These are phyloP conservation scores for Bombus haemorrhoidalis DNA, from an alignment of 1,140 invertebrate genomes.

Conservation along the genomic window DNA sequence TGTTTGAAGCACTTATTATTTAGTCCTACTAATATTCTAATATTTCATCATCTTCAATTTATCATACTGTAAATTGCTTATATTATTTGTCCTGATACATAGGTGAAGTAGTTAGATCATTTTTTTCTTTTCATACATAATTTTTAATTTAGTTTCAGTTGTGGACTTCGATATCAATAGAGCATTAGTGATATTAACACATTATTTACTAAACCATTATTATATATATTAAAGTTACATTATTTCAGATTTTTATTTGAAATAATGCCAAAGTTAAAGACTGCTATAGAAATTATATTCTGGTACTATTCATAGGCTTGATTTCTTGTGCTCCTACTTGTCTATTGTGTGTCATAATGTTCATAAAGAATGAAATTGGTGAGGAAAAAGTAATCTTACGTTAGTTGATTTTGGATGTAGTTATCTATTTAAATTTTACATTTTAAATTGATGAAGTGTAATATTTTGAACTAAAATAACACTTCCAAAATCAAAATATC, in stretches of 20 bases:
- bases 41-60: slow-evolving; percentile 13
- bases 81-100: background rate
- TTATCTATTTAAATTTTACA: slow-evolving; percentile 41
- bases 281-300: slow-evolving; percentile 37
- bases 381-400: slow-evolving; percentile 7
- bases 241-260: slow-evolving; percentile 37
- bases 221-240: slow-evolving; percentile 10
- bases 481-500: slow-evolving; percentile 51
- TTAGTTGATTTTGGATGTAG: slow-evolving; percentile 42
- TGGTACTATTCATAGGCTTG: slow-evolving; percentile 49
- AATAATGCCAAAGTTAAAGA: slow-evolving; percentile 62
- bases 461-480: slow-evolving; percentile 20
- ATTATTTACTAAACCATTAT: slow-evolving; percentile 11
- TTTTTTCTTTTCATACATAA: background rate
- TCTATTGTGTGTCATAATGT: slow-evolving; percentile 47
- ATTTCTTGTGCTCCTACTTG: slow-evolving; percentile 26
- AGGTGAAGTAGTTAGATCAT: background rate
- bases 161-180: background rate
- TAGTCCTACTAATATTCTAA: slow-evolving; percentile 15
- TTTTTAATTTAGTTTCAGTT: slow-evolving; percentile 15
- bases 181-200: background rate
- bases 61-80: background rate
- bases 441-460: background rate
- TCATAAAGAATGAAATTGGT: slow-evolving; percentile 30
- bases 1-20: slow-evolving; percentile 36